Evolutionary conservation across 2,888 invertebrate genomes (phyloP).

Genomic region (Protonemura montana): DNA sequence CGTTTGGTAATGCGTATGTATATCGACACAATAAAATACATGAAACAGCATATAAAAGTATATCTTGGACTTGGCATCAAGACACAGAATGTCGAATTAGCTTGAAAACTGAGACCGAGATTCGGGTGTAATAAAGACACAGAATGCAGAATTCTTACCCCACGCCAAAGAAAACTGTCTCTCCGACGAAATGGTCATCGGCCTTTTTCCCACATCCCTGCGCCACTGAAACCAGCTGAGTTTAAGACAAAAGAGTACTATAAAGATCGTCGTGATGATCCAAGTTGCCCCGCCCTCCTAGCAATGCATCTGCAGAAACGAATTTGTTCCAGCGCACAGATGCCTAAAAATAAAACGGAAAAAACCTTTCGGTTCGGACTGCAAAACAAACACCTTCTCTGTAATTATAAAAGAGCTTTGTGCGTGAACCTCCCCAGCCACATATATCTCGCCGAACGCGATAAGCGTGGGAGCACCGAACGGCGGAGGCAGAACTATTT

Average conservation of each 20-base stretch:
- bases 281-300: not conserved
- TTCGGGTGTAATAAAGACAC: too few species aligned
- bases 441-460: not conserved
- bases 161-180: too few species aligned
- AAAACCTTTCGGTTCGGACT: not conserved
- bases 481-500: not conserved
- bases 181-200: too few species aligned
- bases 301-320: slow-evolving; percentile 7
- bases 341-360: not conserved
- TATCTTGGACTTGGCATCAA: too few species aligned
- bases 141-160: too few species aligned
- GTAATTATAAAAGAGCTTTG: not conserved
- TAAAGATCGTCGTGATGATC: not conserved
- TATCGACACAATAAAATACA: too few species aligned
- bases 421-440: not conserved
- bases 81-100: too few species aligned
- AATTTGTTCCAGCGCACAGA: not conserved
- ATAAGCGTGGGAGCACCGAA: not conserved
- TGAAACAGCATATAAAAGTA: too few species aligned
- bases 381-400: not conserved
- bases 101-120: too few species aligned
- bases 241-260: not conserved
- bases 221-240: not conserved
- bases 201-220: too few species aligned
- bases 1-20: too few species aligned